phyloP scores from a whole-genome alignment of 2,888 invertebrate species.

The Catocala fraxini region DNA sequence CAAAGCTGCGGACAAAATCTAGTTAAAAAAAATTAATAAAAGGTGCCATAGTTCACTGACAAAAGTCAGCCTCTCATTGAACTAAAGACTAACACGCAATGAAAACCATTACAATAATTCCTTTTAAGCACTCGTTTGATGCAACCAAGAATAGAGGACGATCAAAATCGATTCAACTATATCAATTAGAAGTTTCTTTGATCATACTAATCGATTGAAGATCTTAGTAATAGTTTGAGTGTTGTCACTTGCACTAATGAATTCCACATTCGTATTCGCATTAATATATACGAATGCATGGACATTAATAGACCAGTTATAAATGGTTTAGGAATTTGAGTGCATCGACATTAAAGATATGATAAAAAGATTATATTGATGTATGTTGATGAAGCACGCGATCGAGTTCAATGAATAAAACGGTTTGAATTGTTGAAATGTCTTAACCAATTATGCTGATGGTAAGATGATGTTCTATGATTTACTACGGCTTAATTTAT shows the following conservation, averaged over 20 bases:
- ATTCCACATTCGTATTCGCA: slow-evolving; percentile 8
- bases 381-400: slow-evolving; percentile 45
- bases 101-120: slow-evolving; percentile 5
- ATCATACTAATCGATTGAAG: slow-evolving; percentile 8
- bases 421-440: slow-evolving; percentile 12
- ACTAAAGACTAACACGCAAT: too few species aligned
- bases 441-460: slow-evolving; percentile 2
- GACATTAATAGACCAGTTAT: slow-evolving; percentile 33
- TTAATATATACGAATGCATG: slow-evolving; percentile 9
- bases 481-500: neutral
- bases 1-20: too few species aligned
- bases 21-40: too few species aligned
- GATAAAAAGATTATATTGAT: slow-evolving; percentile 51
- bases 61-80: too few species aligned
- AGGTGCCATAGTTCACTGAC: too few species aligned
- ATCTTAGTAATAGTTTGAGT: neutral
- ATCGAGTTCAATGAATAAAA: slow-evolving; percentile 16
- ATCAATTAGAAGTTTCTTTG: slow-evolving; percentile 5
- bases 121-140: neutral
- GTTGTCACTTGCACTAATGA: slow-evolving; percentile 10
- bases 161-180: neutral
- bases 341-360: slow-evolving; percentile 44
- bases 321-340: slow-evolving; percentile 53
- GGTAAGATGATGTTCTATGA: neutral
- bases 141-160: neutral